Conservation (phyloP, 2,888 invertebrate genomes). For the Idaea biselata region DNA sequence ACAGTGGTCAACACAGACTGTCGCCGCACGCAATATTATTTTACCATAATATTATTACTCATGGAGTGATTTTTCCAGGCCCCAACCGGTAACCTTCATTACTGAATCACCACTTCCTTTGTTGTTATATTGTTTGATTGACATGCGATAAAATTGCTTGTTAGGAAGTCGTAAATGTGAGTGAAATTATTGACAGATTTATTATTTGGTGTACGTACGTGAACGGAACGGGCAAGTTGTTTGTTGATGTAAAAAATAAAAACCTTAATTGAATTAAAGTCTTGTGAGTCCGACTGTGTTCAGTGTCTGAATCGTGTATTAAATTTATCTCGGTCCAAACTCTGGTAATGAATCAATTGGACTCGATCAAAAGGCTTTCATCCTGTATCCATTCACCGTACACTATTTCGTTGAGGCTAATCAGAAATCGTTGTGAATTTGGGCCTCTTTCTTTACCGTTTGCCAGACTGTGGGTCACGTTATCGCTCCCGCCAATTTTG, state of each 20-base stretch:
- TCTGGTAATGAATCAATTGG: conserved; percentile 4
- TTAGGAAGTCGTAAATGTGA: conserved; percentile 2
- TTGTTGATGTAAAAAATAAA: neutral
- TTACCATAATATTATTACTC: conserved; percentile 36
- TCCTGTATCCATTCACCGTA: conserved; percentile 47
- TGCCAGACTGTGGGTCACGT: conserved; percentile 23
- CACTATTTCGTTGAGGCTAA: conserved; percentile 35
- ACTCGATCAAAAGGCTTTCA: conserved; percentile 26
- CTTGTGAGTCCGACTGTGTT: no score
- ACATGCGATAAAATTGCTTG: conserved; percentile 13
- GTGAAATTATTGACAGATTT: neutral
- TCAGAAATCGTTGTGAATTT: conserved; percentile 33
- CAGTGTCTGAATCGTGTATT: neutral
- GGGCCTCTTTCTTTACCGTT: conserved; percentile 23
- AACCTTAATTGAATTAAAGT: neutral
- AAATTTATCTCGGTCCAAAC: neutral
- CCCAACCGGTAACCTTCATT: conserved; percentile 24
- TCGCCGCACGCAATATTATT: conserved; percentile 48
- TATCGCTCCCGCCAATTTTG: conserved; percentile 28
- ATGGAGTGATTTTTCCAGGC: conserved; percentile 49
- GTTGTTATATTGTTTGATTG: conserved; percentile 29
- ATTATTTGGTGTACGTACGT: neutral
- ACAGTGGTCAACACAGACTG: conserved; percentile 27
- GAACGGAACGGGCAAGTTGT: neutral
- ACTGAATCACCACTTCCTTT: conserved; percentile 46